These are phyloP conservation scores for Prunella himalayana DNA, from an alignment of 2,113 vertebrate species.

Conservation along the genomic window DNA sequence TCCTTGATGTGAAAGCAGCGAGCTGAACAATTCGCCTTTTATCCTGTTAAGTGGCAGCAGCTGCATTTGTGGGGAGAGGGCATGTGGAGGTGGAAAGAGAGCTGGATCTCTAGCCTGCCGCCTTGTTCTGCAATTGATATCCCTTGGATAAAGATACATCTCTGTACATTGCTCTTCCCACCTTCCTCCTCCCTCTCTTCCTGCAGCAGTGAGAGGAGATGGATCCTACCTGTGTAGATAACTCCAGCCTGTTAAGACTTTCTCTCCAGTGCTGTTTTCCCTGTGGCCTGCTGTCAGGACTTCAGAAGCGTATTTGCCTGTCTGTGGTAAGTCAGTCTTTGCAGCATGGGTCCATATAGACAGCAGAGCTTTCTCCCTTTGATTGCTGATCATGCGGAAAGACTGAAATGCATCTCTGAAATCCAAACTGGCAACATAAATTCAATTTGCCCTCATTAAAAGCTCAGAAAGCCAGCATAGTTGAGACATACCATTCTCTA, in stretches of 20 bases:
- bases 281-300: constrained; percentile 20
- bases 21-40: constrained; percentile 50
- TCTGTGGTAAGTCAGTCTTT: constrained; percentile 26
- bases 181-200: constrained; percentile 53
- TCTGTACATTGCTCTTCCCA: constrained; percentile 35
- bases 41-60: constrained; percentile 6
- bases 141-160: constrained; percentile 40
- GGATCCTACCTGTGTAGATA: constrained; percentile 31
- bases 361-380: background rate
- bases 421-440: background rate
- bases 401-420: constrained; percentile 23
- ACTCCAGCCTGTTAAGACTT: constrained; percentile 17
- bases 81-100: constrained; percentile 51
- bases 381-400: background rate
- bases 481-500: background rate
- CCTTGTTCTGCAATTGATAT: constrained; percentile 46
- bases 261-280: constrained; percentile 21
- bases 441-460: constrained; percentile 35
- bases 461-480: background rate
- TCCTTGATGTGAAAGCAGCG: constrained; percentile 30
- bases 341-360: background rate
- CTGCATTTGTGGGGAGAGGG: constrained; percentile 48
- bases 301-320: background rate
- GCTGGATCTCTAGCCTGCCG: background rate
- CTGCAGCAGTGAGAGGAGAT: background rate